phyloP scores from a whole-genome alignment of 2,113 vertebrate species.

The Baryphthengus martii region DNA sequence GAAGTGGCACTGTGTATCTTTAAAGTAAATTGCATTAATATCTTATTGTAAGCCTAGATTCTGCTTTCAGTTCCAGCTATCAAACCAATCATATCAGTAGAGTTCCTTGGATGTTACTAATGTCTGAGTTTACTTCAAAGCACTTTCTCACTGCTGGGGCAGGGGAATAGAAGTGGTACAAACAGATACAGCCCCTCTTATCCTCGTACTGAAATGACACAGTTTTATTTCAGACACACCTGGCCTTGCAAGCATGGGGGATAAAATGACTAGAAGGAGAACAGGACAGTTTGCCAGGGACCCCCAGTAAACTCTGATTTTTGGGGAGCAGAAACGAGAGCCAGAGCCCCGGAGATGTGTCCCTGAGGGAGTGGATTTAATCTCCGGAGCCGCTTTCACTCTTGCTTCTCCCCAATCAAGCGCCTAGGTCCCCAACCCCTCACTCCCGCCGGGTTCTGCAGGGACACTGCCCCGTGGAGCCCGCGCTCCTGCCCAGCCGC shows the following conservation, averaged over 20 bases:
- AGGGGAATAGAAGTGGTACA: accelerated
- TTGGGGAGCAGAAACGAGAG: background rate
- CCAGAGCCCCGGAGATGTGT: background rate
- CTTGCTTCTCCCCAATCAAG: background rate
- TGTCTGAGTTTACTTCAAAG: background rate
- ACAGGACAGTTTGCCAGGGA: background rate
- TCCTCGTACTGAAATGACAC: background rate
- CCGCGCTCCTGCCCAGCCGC: background rate
- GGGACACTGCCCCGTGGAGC: background rate
- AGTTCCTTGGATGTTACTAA: background rate
- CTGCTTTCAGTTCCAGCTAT: background rate
- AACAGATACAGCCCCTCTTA: accelerated
- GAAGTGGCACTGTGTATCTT: background rate
- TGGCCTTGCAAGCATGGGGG: background rate
- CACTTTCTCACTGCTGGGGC: background rate
- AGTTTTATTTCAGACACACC: background rate
- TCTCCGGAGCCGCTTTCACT: background rate
- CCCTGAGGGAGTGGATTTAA: background rate
- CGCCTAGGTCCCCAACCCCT: background rate
- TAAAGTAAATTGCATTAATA: background rate
- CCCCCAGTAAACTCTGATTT: background rate
- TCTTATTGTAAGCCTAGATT: background rate
- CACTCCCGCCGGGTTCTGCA: background rate
- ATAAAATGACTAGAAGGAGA: background rate
- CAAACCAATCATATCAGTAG: background rate